Base-by-base conservation (phyloP, 2,797 vertebrate genomes). In the Platalea minor region DNA sequence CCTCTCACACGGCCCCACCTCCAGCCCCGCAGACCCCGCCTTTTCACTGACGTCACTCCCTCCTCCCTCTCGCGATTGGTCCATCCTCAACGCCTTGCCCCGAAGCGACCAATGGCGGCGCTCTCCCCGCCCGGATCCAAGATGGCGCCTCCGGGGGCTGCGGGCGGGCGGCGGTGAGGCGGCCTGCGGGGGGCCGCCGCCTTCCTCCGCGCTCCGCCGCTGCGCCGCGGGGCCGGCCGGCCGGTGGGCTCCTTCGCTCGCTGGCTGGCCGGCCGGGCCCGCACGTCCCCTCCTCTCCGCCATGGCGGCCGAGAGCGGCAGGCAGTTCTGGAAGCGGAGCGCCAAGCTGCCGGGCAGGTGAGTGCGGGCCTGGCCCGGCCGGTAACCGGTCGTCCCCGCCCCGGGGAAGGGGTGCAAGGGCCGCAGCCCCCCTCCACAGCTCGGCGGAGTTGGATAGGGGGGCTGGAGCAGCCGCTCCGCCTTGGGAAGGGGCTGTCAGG, bases 291-390 rank as follows among this genome's bases (percentile, higher is more conserved):
- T 48, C 77, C 87, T 86, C 95, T 91, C 92, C 88, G 97, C 91
- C 92, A 99, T 99, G 99, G 99, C 99, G 96, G 98, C 99, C 96
- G 99, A 99, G 83, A 99, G 98, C 98, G 98, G 98, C 97, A 98
- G 98, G 97, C 98, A 99, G 98, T 99, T 99, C 96, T 99, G 99
- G 99, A 99, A 98, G 98, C 98, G 98, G 98, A 99, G 98, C 98
- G 96, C 98, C 46, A 98, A 98, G 98, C 98, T 99, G 98, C 99
- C 99, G 61, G 99, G 99, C 97, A 99, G 99, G 99, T 99, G 97
- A 96, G 98, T 74, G 56, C 33, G 53, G 68, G 50, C 73, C 65
- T 5, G 28, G 26, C 41, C 68, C 21, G 29, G 37, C 54, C 54
- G 39, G 35, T n/a, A 8, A 8, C 11, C 16, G 63, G 7, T 28